Base-by-base conservation (phyloP, 2,888 invertebrate genomes). In the Axea sp. region DNA sequence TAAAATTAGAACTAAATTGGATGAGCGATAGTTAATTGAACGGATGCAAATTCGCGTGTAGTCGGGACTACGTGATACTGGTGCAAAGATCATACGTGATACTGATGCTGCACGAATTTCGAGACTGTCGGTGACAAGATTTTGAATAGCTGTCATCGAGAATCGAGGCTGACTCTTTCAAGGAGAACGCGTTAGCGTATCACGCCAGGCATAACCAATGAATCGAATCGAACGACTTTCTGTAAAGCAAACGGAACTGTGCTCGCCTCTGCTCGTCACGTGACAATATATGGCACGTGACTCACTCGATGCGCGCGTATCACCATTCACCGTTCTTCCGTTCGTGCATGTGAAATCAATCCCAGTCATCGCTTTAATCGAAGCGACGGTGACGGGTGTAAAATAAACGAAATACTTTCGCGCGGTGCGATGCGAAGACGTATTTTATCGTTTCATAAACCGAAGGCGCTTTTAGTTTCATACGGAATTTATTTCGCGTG, bases 151-250 rank as follows among this genome's bases (percentile, higher is more conserved):
- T 30, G 45, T 35, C 31, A 53, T 59, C 60, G 43, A 1, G 26
- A 9, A 33, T 49, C 41, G 28, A 39, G 30, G 22, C 47, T 49
- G 47, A 55, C 12, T 49, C 64, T 15, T 51, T 47, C 33, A 33
- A 55, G 41, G 65, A 55, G 55, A 53, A 57, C 49, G 51, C 65
- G 39, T 45, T 43, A 47, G 67, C 49, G 7, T 37, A 60, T 11
- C 76, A 49, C 39, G 71, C 43, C 60, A 51, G 30, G 76, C 77
- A 76, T 77, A 76, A 51, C 41, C 67, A 64, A 76, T 75, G 75
- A 76, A 71, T 47, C 55, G 35, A 64, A 71, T 57, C 55, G 35
- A 64, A 71, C 62, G 47, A 55, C 41, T 75, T 73, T 73, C 37
- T 55, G 45, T 59, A 57, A 75, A 62, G 64, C 59, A 64, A 72